These are phyloP conservation scores for Piscicola geometra DNA, from an alignment of 2,888 invertebrate genomes.

Conservation along the genomic window DNA sequence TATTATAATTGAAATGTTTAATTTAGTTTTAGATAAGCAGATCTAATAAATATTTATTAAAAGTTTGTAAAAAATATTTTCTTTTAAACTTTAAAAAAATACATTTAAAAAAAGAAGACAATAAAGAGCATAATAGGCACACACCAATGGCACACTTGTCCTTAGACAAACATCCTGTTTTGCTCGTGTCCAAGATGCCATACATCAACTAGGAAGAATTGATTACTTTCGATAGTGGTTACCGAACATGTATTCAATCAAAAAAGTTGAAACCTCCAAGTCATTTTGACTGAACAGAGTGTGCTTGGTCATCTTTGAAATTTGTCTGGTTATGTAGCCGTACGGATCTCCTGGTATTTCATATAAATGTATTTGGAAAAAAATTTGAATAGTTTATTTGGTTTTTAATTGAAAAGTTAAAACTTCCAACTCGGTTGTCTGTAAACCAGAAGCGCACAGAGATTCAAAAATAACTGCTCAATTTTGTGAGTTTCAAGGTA, in stretches of 20 bases:
- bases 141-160: slow-evolving; percentile 27
- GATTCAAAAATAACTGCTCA: slow-evolving; percentile 28
- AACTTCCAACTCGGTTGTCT: slow-evolving; percentile 25
- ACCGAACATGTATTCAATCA: too few species aligned
- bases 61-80: not conserved
- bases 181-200: slow-evolving; percentile 25
- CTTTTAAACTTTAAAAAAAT: not conserved
- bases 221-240: too few species aligned
- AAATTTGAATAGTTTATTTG: not conserved
- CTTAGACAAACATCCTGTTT: slow-evolving; percentile 26
- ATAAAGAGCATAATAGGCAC: not conserved
- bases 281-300: slow-evolving; percentile 15
- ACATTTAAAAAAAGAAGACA: not conserved
- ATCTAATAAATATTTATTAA: not conserved
- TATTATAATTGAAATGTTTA: not conserved
- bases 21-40: not conserved
- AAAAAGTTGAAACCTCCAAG: slow-evolving; percentile 27
- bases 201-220: slow-evolving; percentile 6
- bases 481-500: slow-evolving; percentile 27
- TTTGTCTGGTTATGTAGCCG: slow-evolving; percentile 24
- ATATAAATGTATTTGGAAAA: not conserved
- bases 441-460: slow-evolving; percentile 16
- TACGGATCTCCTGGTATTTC: slow-evolving; percentile 22
- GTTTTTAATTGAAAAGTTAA: not conserved
- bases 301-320: slow-evolving; percentile 27